Base-by-base conservation (phyloP, 2,888 invertebrate species). In the Agonopterix alstromeriana region DNA sequence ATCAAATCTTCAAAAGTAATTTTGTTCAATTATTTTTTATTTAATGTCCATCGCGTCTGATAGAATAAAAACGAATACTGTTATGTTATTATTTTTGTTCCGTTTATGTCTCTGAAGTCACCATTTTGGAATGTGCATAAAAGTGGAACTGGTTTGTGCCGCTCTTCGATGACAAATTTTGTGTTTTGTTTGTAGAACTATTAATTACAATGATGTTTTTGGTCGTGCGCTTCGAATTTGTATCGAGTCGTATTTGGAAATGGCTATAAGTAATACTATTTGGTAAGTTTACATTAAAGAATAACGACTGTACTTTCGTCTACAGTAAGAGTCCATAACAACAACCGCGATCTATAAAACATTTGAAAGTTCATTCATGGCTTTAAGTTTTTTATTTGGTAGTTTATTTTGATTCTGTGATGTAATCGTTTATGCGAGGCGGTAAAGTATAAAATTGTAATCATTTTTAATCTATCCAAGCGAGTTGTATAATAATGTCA, bases 401-500 rank as follows among this genome's bases (percentile, higher is more conserved):
- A 61, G 56, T 56, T 56, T 59, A 60, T 62, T 63, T 64, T 66
- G 63, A 53, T 63, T 58, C 61, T 48, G 63, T 73, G 74, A 73
- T 61, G 58, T 63, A 73, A 70, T 63, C 53, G 55, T 58, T 66
- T 63, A 56, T 63, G 56, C 56, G 41, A 61, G 55, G 54, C 64
- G 60, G 57, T 57, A 63, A 59, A 61, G 61, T 65, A 65, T 65
- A 57, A 64, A 67, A 65, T 67, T 60, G 52, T 67, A 57, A 59
- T 69, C 62, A 63, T 64, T 63, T 64, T 65, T 71, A 70, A 73
- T 73, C 70, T 71, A 66, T 65, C 67, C 67, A 67, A 68, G 63
- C 54, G 53, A 53, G 69, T 76, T 76, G 65, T 69, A 73, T 75
- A 78, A 79, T 76, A 65, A 65, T 67, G 67, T 59, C 55, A 60